These are phyloP conservation scores for Arion vulgaris DNA, from an alignment of 1,140 invertebrate genomes.

Conservation along the genomic window DNA sequence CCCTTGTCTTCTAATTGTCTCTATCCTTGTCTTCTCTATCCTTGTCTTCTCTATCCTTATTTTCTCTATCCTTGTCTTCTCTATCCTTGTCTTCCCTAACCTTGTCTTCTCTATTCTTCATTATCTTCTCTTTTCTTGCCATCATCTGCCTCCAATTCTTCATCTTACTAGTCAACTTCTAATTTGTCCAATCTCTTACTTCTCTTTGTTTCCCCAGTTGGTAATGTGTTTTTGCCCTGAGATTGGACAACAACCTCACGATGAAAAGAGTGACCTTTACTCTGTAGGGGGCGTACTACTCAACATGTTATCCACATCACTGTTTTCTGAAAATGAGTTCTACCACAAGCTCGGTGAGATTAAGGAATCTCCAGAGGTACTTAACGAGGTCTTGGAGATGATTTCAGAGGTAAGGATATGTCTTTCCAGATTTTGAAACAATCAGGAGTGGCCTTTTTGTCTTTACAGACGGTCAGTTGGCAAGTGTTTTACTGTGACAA, in stretches of 20 bases:
- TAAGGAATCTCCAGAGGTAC: slow-evolving; percentile 11
- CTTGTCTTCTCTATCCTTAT: too few relatives aligned
- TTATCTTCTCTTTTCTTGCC: background rate
- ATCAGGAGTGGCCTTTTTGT: too few relatives aligned
- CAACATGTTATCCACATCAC: background rate
- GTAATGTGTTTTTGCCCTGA: slow-evolving; percentile 19
- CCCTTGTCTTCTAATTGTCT: too few relatives aligned
- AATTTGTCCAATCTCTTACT: too few relatives aligned
- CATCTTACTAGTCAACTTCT: background rate
- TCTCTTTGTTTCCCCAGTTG: too few relatives aligned
- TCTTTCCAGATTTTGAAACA: too few relatives aligned
- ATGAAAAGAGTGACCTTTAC: slow-evolving; percentile 29
- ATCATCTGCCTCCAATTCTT: background rate
- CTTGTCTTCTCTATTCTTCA: too few relatives aligned
- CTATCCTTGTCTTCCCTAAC: too few relatives aligned
- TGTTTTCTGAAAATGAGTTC: background rate
- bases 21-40: too few relatives aligned
- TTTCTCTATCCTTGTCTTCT: too few relatives aligned
- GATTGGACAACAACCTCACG: background rate
- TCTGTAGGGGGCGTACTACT: slow-evolving; percentile 12
- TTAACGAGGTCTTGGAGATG: background rate
- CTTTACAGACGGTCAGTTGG: too few relatives aligned
- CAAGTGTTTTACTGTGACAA: too few relatives aligned
- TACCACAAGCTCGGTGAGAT: background rate
- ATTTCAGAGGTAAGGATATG: background rate